A percentile compares a stretch with the other conserved stretches of the same genome.
phyloP scores from a whole-genome alignment of 2,797 vertebrate genomes.

The Protosalanx chinensis region DNA sequence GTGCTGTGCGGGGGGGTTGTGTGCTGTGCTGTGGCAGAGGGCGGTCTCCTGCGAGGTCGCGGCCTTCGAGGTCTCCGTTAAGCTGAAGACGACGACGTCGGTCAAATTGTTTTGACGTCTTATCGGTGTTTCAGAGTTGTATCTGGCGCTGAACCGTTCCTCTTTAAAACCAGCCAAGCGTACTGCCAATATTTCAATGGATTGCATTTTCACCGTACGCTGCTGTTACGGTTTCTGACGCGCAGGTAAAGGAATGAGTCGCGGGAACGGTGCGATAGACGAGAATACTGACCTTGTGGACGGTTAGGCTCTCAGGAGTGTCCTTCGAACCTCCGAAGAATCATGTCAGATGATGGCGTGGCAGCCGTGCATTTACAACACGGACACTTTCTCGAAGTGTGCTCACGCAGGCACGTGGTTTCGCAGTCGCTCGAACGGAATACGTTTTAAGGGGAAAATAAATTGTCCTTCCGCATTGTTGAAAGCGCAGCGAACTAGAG shows the following conservation, averaged over 20 bases:
- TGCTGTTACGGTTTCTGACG: too few relatives aligned
- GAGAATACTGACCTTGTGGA: too few relatives aligned
- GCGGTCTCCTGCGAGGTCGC: conserved; percentile 35
- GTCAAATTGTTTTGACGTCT: background rate
- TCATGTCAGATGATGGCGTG: conserved; percentile 8
- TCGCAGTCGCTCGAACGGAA: background rate
- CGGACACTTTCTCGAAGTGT: conserved; percentile 21
- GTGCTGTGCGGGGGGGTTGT: conserved; percentile 6
- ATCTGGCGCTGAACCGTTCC: too few relatives aligned
- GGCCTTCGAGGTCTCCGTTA: conserved; percentile 38
- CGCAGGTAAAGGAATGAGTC: too few relatives aligned
- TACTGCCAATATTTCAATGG: too few relatives aligned
- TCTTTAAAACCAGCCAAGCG: too few relatives aligned
- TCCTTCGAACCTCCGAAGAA: conserved; percentile 7
- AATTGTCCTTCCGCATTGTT: conserved; percentile 22
- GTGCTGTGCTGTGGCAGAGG: conserved; percentile 23
- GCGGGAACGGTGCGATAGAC: too few relatives aligned
- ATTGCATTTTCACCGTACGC: too few relatives aligned
- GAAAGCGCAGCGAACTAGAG: conserved; percentile 50
- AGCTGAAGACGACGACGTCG: background rate
- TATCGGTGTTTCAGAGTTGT: background rate
- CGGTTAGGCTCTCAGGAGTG: background rate
- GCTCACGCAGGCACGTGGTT: conserved; percentile 16
- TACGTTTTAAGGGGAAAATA: conserved; percentile 9
- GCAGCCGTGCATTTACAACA: conserved; percentile 23